Base-by-base conservation (phyloP, 1,140 invertebrate species). In the Halesus radiatus region DNA sequence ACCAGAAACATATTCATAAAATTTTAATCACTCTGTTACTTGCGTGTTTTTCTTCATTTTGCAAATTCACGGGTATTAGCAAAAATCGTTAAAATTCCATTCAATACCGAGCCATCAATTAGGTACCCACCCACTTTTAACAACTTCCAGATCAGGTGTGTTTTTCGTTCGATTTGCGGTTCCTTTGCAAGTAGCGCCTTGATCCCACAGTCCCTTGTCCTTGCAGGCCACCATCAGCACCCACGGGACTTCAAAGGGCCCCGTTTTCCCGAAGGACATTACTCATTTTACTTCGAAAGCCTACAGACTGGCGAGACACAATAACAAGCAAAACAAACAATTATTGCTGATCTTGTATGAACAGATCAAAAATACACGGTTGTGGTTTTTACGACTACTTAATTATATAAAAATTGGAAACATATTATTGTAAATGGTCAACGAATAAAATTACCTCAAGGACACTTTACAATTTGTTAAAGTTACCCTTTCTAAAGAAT, bases 291-390 rank as follows among this genome's bases (percentile, higher is more conserved):
- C 10, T 10, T 45, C 2, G 3, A 45, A 45, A 37, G 23, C 29
- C 37, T n/a, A 8, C 66, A 6, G 15, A 18, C 23, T 64, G 60
- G 23, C 64, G 13, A 3, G 45, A 52, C 22, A 72, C 68, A 72
- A 72, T 53, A 26, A 72, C 20, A 26, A 20, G n/a, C 68, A 23
- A 72, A 53, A 72, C 50, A 72, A 72, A 72, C 68, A 72, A 20
- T 22, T 72, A 29, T 29, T 72, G 45, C 45, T 68, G 26, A 13
- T 37, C n/a, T 32, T 20, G 64, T 18, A 68, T 60, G 18, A 60
- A 60, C 26, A 23, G 37, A 13, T 45, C 10, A 45, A 45, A 45
- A 13, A 45, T 7, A 45, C 37, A 45, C 10, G 37, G 37, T 45
- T 45, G 37, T 37, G 3, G 32, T 37, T 45, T 45, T 13, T 45